Base-by-base conservation (phyloP, 2,797 vertebrate genomes). In the Hyperoplus immaculatus region DNA sequence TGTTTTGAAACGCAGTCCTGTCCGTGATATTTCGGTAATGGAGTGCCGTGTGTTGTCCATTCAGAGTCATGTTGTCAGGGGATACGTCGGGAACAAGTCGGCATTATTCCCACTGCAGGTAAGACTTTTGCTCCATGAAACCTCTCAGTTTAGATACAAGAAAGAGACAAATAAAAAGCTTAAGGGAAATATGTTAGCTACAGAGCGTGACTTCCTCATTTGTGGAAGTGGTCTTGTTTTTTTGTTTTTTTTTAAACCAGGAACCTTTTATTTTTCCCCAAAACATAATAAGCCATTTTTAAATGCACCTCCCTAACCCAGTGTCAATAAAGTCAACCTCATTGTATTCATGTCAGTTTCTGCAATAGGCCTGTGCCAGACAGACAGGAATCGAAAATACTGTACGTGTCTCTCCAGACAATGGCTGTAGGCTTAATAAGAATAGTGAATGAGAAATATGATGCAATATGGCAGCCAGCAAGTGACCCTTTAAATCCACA, bases 61-160 rank as follows among this genome's bases (percentile, higher is more conserved):
- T 81, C 97, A 99, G 95, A 99, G 97, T 95, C 97, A 99, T 68
- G 97, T 99, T 92, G 97, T 99, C 82, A 95, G 97, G 78, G 98
- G 98, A 90, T 98, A 98, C 88, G 97, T 99, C 36, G 97, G 97
- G 87, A 99, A 99, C 93, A 97, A 97, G 87, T 97, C 97, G 36
- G 97, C 98, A 16, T 93, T 96, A 8, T 99, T 99, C 78, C 98
- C 98, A 36, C 83, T 99, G 90, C 97, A 99, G 97, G 98, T 99
- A 90, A 94, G 88, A 72, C 3, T 0, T 6, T 8, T 10, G 7
- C 2, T 6, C 51, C 41, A 21, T 45, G 5, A 6, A 45, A 29
- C 15, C 39, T 2, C 16, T 49, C 39, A 0, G 57, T 1, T 41
- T 6, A 1, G 0, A 41, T 4, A 5, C 0, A 5, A 0, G 57